A percentile compares a stretch with the other conserved stretches of the same genome.
Conservation (phyloP, 1,140 invertebrate genomes). For the Whitmania pigra region DNA sequence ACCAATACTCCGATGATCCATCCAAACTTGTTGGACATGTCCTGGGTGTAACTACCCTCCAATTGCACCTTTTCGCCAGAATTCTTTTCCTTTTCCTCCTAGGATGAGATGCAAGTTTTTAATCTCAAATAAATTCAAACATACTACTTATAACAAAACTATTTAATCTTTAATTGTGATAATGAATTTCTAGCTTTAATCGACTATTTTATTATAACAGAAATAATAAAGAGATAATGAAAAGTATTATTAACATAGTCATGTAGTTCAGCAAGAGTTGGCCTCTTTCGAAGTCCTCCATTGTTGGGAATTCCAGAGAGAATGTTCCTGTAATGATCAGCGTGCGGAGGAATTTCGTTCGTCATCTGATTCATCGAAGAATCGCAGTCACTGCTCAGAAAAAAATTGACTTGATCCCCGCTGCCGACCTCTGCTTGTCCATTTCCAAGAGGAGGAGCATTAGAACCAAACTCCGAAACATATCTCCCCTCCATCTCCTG, state of each 20-base stretch:
- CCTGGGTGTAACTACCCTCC: not conserved
- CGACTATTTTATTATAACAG: not conserved
- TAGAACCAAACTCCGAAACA: no score
- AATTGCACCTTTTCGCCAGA: not conserved
- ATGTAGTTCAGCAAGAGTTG: conserved; percentile 81
- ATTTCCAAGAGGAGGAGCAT: no score
- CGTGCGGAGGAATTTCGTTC: conserved; percentile 70
- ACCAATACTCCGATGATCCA: conserved; percentile 74
- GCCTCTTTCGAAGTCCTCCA: conserved; percentile 66
- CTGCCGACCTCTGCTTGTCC: not conserved
- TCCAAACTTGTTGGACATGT: conserved; percentile 60
- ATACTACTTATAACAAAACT: no score
- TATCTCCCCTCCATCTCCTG: no score
- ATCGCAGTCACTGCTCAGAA: not conserved
- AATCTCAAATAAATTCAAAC: no score
- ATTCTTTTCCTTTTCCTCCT: not conserved
- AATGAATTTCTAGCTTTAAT: not conserved
- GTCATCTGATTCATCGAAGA: conserved; percentile 66
- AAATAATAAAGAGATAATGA: not conserved
- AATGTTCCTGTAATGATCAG: conserved; percentile 87
- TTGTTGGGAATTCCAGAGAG: conserved; percentile 48
- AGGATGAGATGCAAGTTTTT: no score
- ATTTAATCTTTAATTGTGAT: not conserved
- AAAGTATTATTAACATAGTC: conserved; percentile 42
- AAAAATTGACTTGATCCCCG: not conserved